A percentile compares a stretch with the other conserved stretches of the same genome.
These are phyloP conservation scores for Agriopis leucophaearia DNA, from an alignment of 2,888 invertebrate genomes.

Conservation along the genomic window DNA sequence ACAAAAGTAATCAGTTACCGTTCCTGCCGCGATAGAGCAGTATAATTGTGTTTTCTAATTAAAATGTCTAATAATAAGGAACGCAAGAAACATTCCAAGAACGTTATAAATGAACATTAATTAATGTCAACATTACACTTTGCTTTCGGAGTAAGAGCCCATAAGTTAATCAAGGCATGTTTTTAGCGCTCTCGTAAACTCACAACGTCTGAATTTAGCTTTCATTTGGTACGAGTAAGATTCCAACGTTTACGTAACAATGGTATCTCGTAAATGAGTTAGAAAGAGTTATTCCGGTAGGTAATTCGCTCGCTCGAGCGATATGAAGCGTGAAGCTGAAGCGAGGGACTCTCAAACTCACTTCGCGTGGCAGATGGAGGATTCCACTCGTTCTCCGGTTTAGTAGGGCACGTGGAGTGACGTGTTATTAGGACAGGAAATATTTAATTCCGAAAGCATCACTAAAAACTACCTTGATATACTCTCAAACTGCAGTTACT, in stretches of 20 bases:
- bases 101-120: slow-evolving; percentile 28
- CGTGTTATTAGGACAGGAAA: slow-evolving; percentile 9
- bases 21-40: background rate
- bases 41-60: slow-evolving; percentile 6
- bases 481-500: no score
- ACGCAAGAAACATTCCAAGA: slow-evolving; percentile 32
- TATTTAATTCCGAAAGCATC: background rate
- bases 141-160: slow-evolving; percentile 40
- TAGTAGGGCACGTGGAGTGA: slow-evolving; percentile 38
- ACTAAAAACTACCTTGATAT: no score
- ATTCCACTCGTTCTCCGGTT: slow-evolving; percentile 46
- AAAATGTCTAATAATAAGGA: slow-evolving; percentile 36
- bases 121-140: slow-evolving; percentile 41
- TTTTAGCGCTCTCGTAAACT: slow-evolving; percentile 49
- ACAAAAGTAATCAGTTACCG: background rate
- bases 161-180: slow-evolving; percentile 49
- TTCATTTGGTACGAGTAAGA: slow-evolving; percentile 55
- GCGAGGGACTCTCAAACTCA: slow-evolving; percentile 48
- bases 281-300: slow-evolving; percentile 64
- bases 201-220: slow-evolving; percentile 49
- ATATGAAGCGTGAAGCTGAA: slow-evolving; percentile 58
- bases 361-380: slow-evolving; percentile 46
- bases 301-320: slow-evolving; percentile 56
- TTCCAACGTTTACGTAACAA: slow-evolving; percentile 56
- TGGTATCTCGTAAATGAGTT: slow-evolving; percentile 63